Percentiles rank a stretch among this genome's conserved stretches.
Conservation (phyloP, 35 echinoderm and acorn worm genomes). For the Hemicentrotus pulcherrimus region DNA sequence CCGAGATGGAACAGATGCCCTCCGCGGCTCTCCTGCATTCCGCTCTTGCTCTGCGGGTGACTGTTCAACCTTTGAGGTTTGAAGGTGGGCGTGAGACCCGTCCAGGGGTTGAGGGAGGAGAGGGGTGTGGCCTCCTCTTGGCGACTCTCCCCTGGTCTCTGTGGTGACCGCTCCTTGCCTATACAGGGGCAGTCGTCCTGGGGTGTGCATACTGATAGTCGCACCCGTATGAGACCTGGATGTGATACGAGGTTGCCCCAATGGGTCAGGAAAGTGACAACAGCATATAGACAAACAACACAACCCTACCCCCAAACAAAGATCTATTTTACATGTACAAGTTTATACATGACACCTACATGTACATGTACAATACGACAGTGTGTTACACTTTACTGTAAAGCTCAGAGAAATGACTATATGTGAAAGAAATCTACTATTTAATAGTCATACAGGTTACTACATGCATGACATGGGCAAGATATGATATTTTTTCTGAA, state of each 20-base stretch:
- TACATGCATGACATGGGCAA: no score
- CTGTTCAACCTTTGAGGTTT: background rate
- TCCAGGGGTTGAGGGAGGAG: background rate
- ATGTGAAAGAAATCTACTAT: no score
- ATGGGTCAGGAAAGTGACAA: background rate
- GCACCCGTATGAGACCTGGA: slow-evolving; percentile 16
- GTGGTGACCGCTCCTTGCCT: background rate
- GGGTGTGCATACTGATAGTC: background rate
- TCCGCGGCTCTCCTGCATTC: no score
- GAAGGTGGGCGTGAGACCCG: background rate
- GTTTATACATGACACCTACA: background rate
- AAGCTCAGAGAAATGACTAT: no score
- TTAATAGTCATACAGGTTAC: no score
- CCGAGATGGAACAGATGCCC: no score
- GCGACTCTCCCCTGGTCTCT: background rate
- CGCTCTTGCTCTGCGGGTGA: no score
- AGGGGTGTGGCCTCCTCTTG: background rate
- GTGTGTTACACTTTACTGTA: no score
- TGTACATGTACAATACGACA: no score
- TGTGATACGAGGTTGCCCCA: background rate
- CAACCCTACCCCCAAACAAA: background rate
- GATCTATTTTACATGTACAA: background rate
- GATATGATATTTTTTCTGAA: no score
- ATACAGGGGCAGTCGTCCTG: background rate
- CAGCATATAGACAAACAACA: background rate